Conservation (phyloP, 2,888 invertebrate species). For the Philopedon plagiatum region DNA sequence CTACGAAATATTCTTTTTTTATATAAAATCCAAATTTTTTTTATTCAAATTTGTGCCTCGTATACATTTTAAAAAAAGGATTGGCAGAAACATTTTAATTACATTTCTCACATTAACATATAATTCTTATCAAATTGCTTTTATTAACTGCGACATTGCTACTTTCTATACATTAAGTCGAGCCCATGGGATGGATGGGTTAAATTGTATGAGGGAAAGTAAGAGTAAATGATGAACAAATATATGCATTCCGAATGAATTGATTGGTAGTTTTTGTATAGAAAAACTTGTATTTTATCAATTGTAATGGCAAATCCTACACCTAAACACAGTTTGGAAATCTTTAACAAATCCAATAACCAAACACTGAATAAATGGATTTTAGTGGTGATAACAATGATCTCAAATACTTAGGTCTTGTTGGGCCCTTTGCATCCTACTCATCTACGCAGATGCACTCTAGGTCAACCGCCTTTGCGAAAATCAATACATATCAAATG, state of each 20-base stretch:
- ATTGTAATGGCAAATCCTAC: too few species aligned
- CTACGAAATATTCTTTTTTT: too few species aligned
- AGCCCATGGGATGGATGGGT: conserved; percentile 14
- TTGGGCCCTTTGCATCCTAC: too few species aligned
- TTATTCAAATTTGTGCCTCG: neutral
- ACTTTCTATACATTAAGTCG: conserved; percentile 15
- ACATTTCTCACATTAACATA: conserved; percentile 8
- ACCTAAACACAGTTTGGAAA: too few species aligned
- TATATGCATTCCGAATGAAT: neutral
- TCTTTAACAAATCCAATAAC: too few species aligned
- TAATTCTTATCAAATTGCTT: conserved; percentile 15
- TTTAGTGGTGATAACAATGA: too few species aligned
- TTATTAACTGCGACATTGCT: conserved; percentile 7
- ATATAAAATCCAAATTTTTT: neutral
- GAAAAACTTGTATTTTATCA: neutral
- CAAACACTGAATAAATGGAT: too few species aligned
- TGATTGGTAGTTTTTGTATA: neutral
- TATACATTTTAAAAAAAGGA: neutral
- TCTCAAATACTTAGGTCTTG: too few species aligned
- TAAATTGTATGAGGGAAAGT: conserved; percentile 4
- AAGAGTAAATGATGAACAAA: neutral
- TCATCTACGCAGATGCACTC: too few species aligned
- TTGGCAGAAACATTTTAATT: neutral
- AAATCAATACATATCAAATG: too few species aligned
- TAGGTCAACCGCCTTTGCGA: too few species aligned